Percentiles rank a stretch among this genome's conserved stretches.
Evolutionary conservation across 2,113 vertebrate species (phyloP).

Genomic region (Capricornis sumatraensis): DNA sequence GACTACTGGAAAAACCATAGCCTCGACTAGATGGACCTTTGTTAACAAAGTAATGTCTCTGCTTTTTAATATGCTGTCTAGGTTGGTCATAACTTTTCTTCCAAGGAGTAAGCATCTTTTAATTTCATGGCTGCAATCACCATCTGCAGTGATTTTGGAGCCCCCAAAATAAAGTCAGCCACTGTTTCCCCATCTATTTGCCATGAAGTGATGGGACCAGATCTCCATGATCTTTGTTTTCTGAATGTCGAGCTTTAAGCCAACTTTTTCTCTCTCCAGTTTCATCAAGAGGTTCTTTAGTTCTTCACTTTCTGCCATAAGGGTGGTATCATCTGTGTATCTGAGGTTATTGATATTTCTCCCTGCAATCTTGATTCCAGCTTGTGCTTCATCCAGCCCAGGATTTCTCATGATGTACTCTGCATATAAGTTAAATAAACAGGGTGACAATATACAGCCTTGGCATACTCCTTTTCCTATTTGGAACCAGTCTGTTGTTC

Average conservation of each 20-base stretch:
- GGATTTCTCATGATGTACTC: neutral
- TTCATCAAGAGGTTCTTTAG: neutral
- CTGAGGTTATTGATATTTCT: neutral
- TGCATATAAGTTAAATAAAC: neutral
- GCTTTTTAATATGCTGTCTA: neutral
- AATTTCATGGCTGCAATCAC: neutral
- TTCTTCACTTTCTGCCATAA: neutral
- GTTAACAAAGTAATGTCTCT: neutral
- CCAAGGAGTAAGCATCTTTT: neutral
- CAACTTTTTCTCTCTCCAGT: neutral
- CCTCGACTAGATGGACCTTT: neutral
- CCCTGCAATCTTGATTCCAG: neutral
- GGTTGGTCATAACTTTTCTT: neutral
- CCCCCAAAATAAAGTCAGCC: neutral
- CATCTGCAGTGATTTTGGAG: neutral
- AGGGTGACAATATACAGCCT: neutral
- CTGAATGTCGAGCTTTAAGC: neutral
- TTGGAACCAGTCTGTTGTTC: neutral
- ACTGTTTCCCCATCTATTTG: neutral
- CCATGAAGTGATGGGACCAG: neutral
- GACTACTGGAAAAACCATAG: neutral
- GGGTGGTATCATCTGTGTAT: neutral
- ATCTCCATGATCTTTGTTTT: neutral
- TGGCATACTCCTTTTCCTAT: fast-evolving
- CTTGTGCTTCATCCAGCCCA: neutral